Evolutionary conservation across 1,140 invertebrate genomes (phyloP).

Genomic region (Bathynomus jamesi): DNA sequence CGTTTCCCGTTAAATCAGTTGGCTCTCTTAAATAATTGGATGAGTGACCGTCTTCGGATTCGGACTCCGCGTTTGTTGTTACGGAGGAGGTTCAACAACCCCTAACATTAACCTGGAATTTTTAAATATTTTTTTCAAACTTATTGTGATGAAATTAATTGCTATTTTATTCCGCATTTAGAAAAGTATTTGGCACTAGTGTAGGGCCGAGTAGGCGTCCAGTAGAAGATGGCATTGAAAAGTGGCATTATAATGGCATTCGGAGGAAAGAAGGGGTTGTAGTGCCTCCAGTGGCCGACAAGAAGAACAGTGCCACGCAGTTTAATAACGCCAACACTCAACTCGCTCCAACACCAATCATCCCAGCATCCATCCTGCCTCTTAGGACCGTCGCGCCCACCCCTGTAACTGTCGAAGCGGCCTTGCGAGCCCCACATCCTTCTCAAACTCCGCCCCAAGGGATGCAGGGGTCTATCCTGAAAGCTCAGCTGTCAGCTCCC

Average conservation of each 20-base stretch:
- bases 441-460: slow-evolving; percentile 13
- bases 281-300: slow-evolving; percentile 20
- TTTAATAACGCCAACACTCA: slow-evolving; percentile 12
- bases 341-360: slow-evolving; percentile 21
- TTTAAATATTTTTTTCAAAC: not conserved
- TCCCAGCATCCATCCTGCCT: slow-evolving; percentile 15
- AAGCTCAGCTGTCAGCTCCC: slow-evolving; percentile 65
- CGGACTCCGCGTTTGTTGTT: too few relatives aligned
- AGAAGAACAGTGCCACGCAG: slow-evolving; percentile 9
- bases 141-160: slow-evolving; percentile 1
- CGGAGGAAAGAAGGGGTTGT: slow-evolving; percentile 23
- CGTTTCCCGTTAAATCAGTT: too few relatives aligned
- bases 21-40: too few relatives aligned
- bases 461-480: slow-evolving; percentile 57
- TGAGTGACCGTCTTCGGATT: too few relatives aligned
- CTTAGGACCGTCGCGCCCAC: slow-evolving; percentile 8
- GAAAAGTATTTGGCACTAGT: slow-evolving; percentile 34
- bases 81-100: not conserved
- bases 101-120: not conserved
- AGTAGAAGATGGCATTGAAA: slow-evolving; percentile 28
- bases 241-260: slow-evolving; percentile 35
- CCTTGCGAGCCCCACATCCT: slow-evolving; percentile 12
- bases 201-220: slow-evolving; percentile 33
- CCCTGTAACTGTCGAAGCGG: slow-evolving; percentile 11
- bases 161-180: not conserved